A percentile compares a stretch with the other conserved stretches of the same genome.
These are phyloP conservation scores for Drosophila anceps DNA, from an alignment of 2,888 invertebrate species.

Conservation along the genomic window DNA sequence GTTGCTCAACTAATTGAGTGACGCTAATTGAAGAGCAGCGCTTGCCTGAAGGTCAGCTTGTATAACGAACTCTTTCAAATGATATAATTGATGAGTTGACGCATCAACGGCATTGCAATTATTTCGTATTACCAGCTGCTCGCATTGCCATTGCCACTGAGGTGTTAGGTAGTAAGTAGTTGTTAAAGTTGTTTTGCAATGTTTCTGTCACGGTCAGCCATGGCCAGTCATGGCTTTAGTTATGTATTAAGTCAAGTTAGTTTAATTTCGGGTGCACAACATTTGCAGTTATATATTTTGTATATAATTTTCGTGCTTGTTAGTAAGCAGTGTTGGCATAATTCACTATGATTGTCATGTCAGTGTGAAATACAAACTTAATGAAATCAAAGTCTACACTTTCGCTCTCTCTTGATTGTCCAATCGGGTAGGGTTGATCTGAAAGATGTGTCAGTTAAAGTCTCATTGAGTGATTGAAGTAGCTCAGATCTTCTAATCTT, in stretches of 20 bases:
- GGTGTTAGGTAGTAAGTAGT: background rate
- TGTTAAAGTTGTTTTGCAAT: background rate
- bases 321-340: no score
- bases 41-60: conserved; percentile 12
- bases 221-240: no score
- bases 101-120: background rate
- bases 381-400: no score
- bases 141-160: background rate
- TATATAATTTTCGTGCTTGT: no score
- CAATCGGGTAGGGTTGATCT: no score
- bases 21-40: conserved; percentile 30
- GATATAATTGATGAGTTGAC: background rate
- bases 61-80: background rate
- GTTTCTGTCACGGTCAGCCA: background rate
- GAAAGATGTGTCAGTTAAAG: no score
- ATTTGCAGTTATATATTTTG: background rate
- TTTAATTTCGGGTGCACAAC: background rate
- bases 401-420: no score
- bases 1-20: conserved; percentile 27
- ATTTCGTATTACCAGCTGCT: background rate
- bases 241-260: background rate
- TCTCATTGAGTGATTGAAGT: no score
- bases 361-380: no score
- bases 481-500: no score
- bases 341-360: no score